These are phyloP conservation scores for Toxonevra muliebris DNA, from an alignment of 2,888 invertebrate genomes.

Conservation along the genomic window DNA sequence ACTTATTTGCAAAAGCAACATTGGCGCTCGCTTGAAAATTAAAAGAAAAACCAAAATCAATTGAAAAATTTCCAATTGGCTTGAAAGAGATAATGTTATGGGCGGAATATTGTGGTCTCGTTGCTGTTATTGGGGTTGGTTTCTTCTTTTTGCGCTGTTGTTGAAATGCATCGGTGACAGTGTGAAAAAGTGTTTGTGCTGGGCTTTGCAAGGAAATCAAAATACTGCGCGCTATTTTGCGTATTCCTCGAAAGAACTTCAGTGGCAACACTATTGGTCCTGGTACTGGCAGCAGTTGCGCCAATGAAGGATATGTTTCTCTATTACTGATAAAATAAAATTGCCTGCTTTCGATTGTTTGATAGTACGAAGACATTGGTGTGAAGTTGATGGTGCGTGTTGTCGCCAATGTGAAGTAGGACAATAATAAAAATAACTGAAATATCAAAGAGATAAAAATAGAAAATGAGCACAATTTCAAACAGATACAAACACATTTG, in stretches of 20 bases:
- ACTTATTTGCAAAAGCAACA: constrained; percentile 28
- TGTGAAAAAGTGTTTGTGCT: constrained; percentile 29
- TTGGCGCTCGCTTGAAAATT: constrained; percentile 43
- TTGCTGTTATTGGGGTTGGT: too few species aligned
- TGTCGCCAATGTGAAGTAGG: background rate
- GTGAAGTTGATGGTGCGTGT: background rate
- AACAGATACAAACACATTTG: too few species aligned
- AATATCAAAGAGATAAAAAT: too few species aligned
- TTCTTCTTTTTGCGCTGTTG: too few species aligned
- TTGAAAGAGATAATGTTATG: constrained; percentile 20
- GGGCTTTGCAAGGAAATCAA: constrained; percentile 30
- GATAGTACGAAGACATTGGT: too few species aligned
- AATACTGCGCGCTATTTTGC: background rate
- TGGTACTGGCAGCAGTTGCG: too few species aligned
- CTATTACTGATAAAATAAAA: too few species aligned
- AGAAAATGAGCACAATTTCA: too few species aligned
- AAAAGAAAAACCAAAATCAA: constrained; percentile 43
- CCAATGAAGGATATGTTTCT: too few species aligned
- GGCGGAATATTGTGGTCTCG: constrained; percentile 3
- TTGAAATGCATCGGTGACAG: constrained; percentile 19
- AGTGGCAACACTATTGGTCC: too few species aligned
- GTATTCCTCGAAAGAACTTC: too few species aligned
- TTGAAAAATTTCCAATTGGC: constrained; percentile 45
- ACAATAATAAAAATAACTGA: background rate
- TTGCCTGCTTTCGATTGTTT: too few species aligned